Percentiles rank a stretch among this genome's conserved stretches.
These are phyloP conservation scores for Microctenopoma lineatum DNA, from an alignment of 2,797 vertebrate species.

Conservation along the genomic window DNA sequence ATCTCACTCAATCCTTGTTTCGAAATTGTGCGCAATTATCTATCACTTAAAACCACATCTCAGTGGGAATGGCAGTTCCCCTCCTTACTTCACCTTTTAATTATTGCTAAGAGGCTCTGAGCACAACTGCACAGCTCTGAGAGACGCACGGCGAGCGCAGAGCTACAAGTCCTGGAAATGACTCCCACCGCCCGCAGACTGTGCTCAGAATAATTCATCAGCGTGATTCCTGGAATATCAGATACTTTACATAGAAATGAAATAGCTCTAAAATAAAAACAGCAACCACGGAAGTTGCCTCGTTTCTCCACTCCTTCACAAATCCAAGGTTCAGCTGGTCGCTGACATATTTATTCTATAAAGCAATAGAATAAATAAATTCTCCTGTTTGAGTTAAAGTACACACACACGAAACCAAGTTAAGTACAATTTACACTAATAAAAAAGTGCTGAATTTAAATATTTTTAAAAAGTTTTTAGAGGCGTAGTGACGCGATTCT, in stretches of 20 bases:
- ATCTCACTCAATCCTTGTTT: conserved; percentile 54
- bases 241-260: conserved; percentile 9
- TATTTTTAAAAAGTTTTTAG: conserved; percentile 26
- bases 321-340: conserved; percentile 29
- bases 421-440: conserved; percentile 7
- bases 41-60: conserved; percentile 62
- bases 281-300: not conserved
- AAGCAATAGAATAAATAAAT: conserved; percentile 1
- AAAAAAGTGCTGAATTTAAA: conserved; percentile 17
- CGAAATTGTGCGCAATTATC: conserved; percentile 84
- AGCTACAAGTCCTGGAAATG: conserved; percentile 11
- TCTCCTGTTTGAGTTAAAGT: not conserved
- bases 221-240: conserved; percentile 1
- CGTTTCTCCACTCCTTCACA: not conserved
- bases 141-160: not conserved
- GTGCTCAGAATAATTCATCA: conserved; percentile 35
- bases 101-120: conserved; percentile 10
- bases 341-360: not conserved
- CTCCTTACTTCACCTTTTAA: conserved; percentile 21
- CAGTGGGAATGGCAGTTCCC: conserved; percentile 18
- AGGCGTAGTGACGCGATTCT: conserved; percentile 29
- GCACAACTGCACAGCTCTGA: conserved; percentile 3
- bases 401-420: not conserved
- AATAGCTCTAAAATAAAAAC: conserved; percentile 2
- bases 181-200: conserved; percentile 17